Conservation (phyloP, 1,140 invertebrate species). For the Drosophila tsacasi region DNA sequence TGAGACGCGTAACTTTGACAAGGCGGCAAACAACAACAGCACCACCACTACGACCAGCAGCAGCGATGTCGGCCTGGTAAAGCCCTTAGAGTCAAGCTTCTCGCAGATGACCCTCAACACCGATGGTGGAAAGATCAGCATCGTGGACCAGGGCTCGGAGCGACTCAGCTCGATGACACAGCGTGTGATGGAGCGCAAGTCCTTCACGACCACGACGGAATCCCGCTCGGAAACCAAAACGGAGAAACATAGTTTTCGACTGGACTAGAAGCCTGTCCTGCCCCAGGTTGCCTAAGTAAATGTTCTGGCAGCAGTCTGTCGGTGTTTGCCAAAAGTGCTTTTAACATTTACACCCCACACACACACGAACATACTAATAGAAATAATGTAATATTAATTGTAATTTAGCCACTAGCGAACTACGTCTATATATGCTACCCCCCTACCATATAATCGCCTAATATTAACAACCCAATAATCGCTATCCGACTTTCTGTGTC, state of each 20-base stretch:
- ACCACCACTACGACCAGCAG: slow-evolving; percentile 44
- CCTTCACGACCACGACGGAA: slow-evolving; percentile 86
- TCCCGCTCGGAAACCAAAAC: slow-evolving; percentile 86
- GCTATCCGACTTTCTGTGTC: slow-evolving; percentile 38
- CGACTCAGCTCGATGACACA: slow-evolving; percentile 85
- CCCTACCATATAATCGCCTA: slow-evolving; percentile 54
- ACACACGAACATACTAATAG: slow-evolving; percentile 76
- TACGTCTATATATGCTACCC: slow-evolving; percentile 60
- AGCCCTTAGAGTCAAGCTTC: slow-evolving; percentile 80
- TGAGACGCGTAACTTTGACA: slow-evolving; percentile 83
- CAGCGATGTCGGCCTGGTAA: slow-evolving; percentile 51
- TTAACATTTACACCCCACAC: slow-evolving; percentile 77
- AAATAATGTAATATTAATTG: slow-evolving; percentile 78
- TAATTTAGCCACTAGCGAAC: slow-evolving; percentile 77
- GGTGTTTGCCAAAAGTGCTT: slow-evolving; percentile 84
- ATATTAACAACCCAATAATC: slow-evolving; percentile 57
- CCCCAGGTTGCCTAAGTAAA: slow-evolving; percentile 39
- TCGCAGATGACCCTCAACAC: slow-evolving; percentile 82
- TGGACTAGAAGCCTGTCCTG: slow-evolving; percentile 72
- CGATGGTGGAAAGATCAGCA: slow-evolving; percentile 78
- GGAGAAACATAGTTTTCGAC: slow-evolving; percentile 84
- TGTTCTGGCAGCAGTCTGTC: slow-evolving; percentile 32
- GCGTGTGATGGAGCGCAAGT: slow-evolving; percentile 87
- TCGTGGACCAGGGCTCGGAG: slow-evolving; percentile 77
- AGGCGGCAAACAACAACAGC: slow-evolving; percentile 64